Evolutionary conservation across 2,797 vertebrate genomes (phyloP), one percentile per base, ranked within the genome.

Genomic region (Cuniculus paca): DNA sequence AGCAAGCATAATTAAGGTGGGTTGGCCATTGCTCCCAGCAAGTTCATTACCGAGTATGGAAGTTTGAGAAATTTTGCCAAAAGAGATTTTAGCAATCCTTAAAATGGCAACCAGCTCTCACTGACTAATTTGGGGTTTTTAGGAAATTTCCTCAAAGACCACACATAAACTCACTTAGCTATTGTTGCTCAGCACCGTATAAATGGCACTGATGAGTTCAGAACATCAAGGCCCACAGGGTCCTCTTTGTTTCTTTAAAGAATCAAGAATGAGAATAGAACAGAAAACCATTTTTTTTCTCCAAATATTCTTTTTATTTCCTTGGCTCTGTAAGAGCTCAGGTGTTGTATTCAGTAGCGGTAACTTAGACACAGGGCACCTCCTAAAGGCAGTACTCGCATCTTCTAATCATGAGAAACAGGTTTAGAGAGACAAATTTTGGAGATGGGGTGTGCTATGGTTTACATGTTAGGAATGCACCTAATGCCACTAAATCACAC

Each of bases 111-210:
- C 31, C 13, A 34, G 58, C 36, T 90, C 80, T 65, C 58, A 14
- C 24, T 60, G 20, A 16, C 24, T 7, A 13, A 39, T 14, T 10
- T 20, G 11, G 65, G 34, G n/a, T 16, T 45, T 90, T 80, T 34
- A 70, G 94, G 86, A 78, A 77, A 91, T n/a, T 61, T 75, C 74
- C 70, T 80, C 4, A 1, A 58, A 91, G 84, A 36, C 77, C 61
- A 42, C 36, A 0, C 3, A 11, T n/a, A 20, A 28, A 39, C 28
- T 11, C 39, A 1, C 22, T 6, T 6, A 6, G 75, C 72, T 24
- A 0, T 10, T 42, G 17, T 20, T 10, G 12, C 14, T 42, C 6
- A 13, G 4, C 0, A 0, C 54, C 24, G 0, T 3, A 1, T 5
- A 24, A 28, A 20, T 7, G 20, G 16, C 12, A 12, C 19, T 7